A percentile compares a stretch with the other conserved stretches of the same genome.
phyloP scores from a whole-genome alignment of 2,113 vertebrate genomes.

The Dipodomys stephensi region DNA sequence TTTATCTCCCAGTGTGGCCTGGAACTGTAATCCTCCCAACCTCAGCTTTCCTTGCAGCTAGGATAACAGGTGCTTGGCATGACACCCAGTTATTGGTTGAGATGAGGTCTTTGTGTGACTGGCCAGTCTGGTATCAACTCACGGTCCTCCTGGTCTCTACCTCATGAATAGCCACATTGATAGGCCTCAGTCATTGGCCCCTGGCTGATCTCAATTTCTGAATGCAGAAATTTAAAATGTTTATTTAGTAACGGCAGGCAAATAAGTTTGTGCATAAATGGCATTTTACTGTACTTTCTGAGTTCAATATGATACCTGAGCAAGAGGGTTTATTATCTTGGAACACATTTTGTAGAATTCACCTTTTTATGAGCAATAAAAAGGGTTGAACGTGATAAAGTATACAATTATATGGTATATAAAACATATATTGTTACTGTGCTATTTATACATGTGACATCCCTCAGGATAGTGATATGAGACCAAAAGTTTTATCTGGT shows the following conservation, averaged over 20 bases:
- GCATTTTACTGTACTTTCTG: slow-evolving; percentile 2
- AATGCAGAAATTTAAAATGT: slow-evolving; percentile 52
- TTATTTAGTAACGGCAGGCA: neutral
- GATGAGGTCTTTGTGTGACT: no score
- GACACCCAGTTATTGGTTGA: no score
- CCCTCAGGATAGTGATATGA: neutral
- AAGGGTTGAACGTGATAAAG: slow-evolving; percentile 56
- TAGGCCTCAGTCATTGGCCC: neutral
- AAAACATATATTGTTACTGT: slow-evolving; percentile 54
- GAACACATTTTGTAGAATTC: slow-evolving; percentile 14
- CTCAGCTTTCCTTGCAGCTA: no score
- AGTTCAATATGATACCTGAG: slow-evolving; percentile 29
- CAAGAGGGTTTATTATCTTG: slow-evolving; percentile 6
- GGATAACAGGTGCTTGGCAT: no score
- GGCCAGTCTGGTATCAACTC: no score
- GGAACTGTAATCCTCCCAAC: no score
- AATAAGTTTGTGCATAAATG: slow-evolving; percentile 17
- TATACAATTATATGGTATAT: slow-evolving; percentile 56
- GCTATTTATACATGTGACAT: slow-evolving; percentile 52
- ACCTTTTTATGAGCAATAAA: slow-evolving; percentile 57
- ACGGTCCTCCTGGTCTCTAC: no score
- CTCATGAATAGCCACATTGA: no score
- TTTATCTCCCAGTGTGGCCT: no score
- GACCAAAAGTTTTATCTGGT: slow-evolving; percentile 44
- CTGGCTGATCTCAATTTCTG: slow-evolving; percentile 20